Evolutionary conservation across 92 coral and sea anemone genomes (phyloP).

Genomic region (Zoanthus gigantus): DNA sequence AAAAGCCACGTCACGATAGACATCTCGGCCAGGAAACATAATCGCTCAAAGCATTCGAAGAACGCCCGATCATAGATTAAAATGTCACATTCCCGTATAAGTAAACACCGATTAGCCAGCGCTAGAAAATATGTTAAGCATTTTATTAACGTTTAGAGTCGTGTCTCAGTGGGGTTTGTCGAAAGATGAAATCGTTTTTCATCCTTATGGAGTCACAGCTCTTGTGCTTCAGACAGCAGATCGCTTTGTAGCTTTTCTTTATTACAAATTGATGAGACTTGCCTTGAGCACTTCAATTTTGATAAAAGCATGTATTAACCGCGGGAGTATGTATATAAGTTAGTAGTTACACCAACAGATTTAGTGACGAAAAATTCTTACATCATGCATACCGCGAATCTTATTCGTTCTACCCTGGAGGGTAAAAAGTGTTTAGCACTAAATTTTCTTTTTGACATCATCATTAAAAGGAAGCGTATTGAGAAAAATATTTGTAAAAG

Average conservation of each 20-base stretch:
- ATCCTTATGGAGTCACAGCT: not conserved
- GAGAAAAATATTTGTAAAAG: not conserved
- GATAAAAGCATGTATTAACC: constrained; percentile 8
- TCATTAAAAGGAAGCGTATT: not conserved
- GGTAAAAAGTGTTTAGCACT: constrained; percentile 5
- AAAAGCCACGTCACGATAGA: not conserved
- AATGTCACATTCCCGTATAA: constrained; percentile 44
- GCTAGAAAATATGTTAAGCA: constrained; percentile 48
- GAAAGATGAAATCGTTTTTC: not conserved
- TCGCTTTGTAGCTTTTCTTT: not conserved
- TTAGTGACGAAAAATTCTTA: not conserved
- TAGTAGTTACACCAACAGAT: not conserved
- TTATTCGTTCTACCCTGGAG: not conserved
- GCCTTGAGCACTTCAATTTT: constrained; percentile 28
- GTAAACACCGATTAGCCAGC: constrained; percentile 44
- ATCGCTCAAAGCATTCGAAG: constrained; percentile 15
- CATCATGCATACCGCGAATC: constrained; percentile 14
- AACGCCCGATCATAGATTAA: constrained; percentile 32
- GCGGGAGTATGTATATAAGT: constrained; percentile 35
- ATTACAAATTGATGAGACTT: constrained; percentile 16
- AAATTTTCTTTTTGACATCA: not conserved
- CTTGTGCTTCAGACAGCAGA: not conserved
- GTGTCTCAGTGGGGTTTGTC: constrained; percentile 44
- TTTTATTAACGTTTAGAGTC: constrained; percentile 23
- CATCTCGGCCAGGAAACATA: constrained; percentile 33